A percentile compares a stretch with the other conserved stretches of the same genome.
Conservation (phyloP, 2,113 vertebrate species). For the Syngnathoides biaculeatus region DNA sequence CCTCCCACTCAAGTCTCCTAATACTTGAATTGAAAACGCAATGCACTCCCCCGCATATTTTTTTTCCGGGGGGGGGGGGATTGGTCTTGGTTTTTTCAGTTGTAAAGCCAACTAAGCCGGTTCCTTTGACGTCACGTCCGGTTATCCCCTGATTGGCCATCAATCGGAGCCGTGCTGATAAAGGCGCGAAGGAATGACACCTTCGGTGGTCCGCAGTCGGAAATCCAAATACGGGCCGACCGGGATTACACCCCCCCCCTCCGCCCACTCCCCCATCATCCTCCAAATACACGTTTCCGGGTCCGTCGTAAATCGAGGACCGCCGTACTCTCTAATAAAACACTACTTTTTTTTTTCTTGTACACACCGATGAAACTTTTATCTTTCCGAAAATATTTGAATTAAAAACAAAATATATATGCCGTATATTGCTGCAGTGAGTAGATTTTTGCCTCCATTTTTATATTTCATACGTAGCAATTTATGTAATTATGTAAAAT, state of each 20-base stretch:
- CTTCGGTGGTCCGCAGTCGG: background rate
- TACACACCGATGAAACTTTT: no score
- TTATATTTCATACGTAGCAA: no score
- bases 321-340: no score
- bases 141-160: conserved; percentile 64
- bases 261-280: background rate
- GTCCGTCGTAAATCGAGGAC: background rate
- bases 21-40: background rate
- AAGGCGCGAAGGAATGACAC: background rate
- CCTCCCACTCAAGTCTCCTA: no score
- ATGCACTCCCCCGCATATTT: background rate
- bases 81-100: background rate
- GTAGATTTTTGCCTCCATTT: no score
- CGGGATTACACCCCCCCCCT: background rate
- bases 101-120: conserved; percentile 52
- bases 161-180: background rate
- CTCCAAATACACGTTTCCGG: background rate
- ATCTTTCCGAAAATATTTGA: no score
- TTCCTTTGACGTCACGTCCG: conserved; percentile 73
- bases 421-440: no score
- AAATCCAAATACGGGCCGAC: background rate
- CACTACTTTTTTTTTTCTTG: no score
- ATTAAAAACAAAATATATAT: no score
- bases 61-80: no score
- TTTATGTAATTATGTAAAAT: no score